A percentile compares a stretch with the other conserved stretches of the same genome.
Conservation (phyloP, 2,888 invertebrate genomes). For the Xylota segnis region DNA sequence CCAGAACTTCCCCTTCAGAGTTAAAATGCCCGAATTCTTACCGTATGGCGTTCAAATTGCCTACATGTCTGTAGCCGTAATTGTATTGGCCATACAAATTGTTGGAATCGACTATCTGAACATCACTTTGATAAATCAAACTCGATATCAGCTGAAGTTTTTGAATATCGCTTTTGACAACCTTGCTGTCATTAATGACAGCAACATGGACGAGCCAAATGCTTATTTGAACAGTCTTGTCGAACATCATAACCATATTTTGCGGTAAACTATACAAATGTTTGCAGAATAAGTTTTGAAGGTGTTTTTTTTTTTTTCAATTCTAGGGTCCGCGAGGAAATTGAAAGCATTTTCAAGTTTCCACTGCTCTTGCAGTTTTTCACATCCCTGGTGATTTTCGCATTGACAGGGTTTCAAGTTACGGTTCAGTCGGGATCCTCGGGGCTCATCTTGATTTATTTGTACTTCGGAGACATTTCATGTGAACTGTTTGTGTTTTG, state of each 20-base stretch:
- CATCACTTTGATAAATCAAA: constrained; percentile 79
- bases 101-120: constrained; percentile 80
- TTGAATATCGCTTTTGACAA: constrained; percentile 79
- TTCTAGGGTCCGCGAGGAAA: constrained; percentile 78
- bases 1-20: constrained; percentile 79
- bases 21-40: constrained; percentile 77
- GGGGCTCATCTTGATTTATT: constrained; percentile 78
- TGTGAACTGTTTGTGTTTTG: constrained; percentile 80
- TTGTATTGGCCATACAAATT: constrained; percentile 78
- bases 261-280: no score
- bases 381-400: constrained; percentile 79
- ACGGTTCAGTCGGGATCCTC: constrained; percentile 75
- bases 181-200: constrained; percentile 34
- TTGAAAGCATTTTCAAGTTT: constrained; percentile 78
- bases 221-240: constrained; percentile 77
- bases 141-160: constrained; percentile 80
- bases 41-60: constrained; percentile 73
- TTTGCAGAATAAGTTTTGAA: no score
- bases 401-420: constrained; percentile 80
- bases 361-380: constrained; percentile 80
- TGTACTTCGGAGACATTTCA: constrained; percentile 79
- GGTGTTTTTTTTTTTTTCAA: no score
- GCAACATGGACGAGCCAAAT: constrained; percentile 36
- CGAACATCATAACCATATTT: constrained; percentile 79
- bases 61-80: constrained; percentile 78